Evolutionary conservation across 2,797 vertebrate genomes (phyloP).

Genomic region (Myioborus miniatus): DNA sequence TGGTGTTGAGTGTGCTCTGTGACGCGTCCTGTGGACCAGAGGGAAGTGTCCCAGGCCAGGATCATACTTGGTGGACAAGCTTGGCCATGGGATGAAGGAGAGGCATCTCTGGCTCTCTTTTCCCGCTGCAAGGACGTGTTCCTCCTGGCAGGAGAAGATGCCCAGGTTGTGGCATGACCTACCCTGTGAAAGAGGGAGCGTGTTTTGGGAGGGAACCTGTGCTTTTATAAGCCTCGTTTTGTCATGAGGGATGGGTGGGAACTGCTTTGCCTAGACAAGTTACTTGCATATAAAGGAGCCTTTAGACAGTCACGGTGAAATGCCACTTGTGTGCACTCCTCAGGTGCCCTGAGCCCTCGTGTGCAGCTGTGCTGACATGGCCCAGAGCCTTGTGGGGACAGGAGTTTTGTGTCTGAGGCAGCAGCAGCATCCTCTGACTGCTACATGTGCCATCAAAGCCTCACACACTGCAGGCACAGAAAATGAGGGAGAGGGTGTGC

Average conservation of each 20-base stretch:
- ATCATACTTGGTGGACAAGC: neutral
- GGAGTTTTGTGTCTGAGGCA: neutral
- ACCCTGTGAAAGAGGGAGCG: rapidly evolving
- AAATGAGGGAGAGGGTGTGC: neutral
- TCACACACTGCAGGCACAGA: rapidly evolving
- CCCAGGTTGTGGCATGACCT: neutral
- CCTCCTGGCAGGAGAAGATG: neutral
- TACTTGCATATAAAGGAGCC: neutral
- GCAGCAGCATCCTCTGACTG: neutral
- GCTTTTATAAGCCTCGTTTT: neutral
- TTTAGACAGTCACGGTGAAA: neutral
- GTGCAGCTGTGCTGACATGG: neutral
- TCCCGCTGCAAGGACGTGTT: rapidly evolving
- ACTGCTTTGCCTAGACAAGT: neutral
- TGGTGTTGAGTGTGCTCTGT: neutral
- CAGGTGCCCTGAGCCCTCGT: neutral
- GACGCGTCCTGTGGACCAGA: neutral
- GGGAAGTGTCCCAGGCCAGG: neutral
- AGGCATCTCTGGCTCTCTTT: neutral
- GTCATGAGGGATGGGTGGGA: neutral
- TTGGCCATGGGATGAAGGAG: neutral
- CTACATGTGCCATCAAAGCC: neutral
- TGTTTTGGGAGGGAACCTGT: neutral
- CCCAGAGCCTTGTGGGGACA: neutral
- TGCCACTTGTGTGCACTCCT: neutral